Conservation (phyloP, 2,113 vertebrate genomes). For the Oreotragus oreotragus region DNA sequence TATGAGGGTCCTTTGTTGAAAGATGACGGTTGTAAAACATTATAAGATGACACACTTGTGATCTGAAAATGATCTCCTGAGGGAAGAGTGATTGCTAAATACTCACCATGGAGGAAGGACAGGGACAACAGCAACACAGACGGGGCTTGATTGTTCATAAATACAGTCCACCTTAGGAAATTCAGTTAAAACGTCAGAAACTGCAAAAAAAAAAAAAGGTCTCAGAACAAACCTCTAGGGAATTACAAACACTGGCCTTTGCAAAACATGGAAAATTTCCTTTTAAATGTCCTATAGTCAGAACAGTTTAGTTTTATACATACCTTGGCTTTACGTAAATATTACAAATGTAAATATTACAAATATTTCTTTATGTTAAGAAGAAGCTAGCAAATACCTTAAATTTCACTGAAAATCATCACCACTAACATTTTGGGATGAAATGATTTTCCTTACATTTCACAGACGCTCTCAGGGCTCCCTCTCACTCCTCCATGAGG, state of each 20-base stretch:
- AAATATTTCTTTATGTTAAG: too few relatives aligned
- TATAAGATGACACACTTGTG: background rate
- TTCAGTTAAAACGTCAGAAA: background rate
- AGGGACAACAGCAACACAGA: background rate
- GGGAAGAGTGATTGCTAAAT: background rate
- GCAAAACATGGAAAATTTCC: background rate
- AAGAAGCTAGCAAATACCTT: background rate
- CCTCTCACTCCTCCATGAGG: too few relatives aligned
- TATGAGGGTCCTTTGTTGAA: background rate
- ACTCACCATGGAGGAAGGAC: background rate
- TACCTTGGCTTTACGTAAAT: background rate
- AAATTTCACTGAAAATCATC: background rate
- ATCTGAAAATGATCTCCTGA: slow-evolving; percentile 4
- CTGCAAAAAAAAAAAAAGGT: background rate
- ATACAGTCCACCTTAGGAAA: background rate
- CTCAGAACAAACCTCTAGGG: background rate
- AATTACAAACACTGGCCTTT: background rate
- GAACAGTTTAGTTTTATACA: background rate
- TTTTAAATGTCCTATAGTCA: background rate
- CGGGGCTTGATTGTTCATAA: background rate
- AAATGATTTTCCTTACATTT: background rate
- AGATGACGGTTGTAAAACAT: background rate
- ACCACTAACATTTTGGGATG: background rate
- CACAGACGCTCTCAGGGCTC: background rate
- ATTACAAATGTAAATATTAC: background rate